A percentile compares a stretch with the other conserved stretches of the same genome.
These are phyloP conservation scores for Felis catus DNA, from an alignment of 2,113 vertebrate genomes.

Conservation along the genomic window DNA sequence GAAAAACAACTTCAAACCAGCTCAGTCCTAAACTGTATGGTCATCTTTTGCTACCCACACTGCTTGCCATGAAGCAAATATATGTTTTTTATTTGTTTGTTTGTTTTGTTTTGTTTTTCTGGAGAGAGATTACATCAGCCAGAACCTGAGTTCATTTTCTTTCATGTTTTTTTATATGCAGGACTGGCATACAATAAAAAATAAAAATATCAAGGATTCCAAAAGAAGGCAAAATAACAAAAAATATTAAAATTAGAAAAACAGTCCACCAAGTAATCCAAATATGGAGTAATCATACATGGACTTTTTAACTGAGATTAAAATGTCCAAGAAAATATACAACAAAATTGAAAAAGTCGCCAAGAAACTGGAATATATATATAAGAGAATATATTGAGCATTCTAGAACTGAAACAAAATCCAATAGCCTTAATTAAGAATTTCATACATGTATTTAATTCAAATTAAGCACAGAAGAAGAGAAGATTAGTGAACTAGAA, in stretches of 20 bases:
- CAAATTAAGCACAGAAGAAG: neutral
- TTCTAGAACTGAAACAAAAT: neutral
- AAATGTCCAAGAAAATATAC: neutral
- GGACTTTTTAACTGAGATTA: neutral
- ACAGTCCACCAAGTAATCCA: neutral
- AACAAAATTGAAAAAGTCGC: neutral
- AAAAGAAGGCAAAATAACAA: neutral
- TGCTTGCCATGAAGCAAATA: neutral
- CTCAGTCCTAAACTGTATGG: neutral
- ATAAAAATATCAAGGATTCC: neutral
- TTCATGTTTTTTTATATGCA: neutral
- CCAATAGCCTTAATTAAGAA: neutral
- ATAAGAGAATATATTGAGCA: neutral
- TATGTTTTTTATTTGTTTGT: neutral
- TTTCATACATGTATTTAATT: neutral
- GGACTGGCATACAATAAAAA: neutral
- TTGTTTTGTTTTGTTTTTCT: neutral
- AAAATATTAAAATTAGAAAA: neutral
- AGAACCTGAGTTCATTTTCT: neutral
- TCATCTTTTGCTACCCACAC: neutral
- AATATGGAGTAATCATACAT: neutral
- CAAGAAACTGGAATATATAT: neutral
- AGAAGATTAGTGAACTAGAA: neutral
- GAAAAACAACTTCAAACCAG: neutral
- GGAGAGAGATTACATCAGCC: neutral